phyloP scores from a whole-genome alignment of 2,113 vertebrate genomes.

The Platanista minor region DNA sequence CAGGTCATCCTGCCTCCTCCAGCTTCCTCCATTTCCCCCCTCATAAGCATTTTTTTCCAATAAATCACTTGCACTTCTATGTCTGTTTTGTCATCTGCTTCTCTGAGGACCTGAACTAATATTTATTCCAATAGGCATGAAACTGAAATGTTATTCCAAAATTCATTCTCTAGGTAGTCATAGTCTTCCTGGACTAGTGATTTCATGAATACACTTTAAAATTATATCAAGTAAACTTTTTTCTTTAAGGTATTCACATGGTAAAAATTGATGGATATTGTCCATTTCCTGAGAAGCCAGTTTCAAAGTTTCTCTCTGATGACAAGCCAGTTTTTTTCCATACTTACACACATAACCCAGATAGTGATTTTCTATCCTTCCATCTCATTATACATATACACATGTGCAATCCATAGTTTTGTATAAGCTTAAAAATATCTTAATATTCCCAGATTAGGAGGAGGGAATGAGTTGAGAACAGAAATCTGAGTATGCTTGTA shows the following conservation, averaged over 20 bases:
- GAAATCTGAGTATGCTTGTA: not conserved
- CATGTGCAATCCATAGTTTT: not conserved
- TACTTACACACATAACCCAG: not conserved
- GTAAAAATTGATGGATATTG: not conserved
- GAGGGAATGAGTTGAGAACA: not conserved
- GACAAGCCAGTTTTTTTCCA: not conserved
- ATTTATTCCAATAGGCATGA: not conserved
- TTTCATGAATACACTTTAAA: not conserved
- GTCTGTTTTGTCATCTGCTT: not conserved
- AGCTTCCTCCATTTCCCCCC: not conserved
- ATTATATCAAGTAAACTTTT: not conserved
- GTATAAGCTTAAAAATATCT: not conserved
- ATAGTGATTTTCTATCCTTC: not conserved
- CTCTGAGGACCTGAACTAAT: not conserved
- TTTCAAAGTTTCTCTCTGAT: not conserved
- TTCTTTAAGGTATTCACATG: not conserved
- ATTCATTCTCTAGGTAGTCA: not conserved
- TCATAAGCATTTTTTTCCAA: not conserved
- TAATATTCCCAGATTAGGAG: not conserved
- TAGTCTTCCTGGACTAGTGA: not conserved
- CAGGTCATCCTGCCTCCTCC: not conserved
- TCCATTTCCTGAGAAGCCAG: not conserved
- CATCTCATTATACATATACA: not conserved
- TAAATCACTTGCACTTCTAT: not conserved
- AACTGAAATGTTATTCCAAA: not conserved